phyloP scores from a whole-genome alignment of 2,888 invertebrate genomes.

The Gandaritis pyraliata region DNA sequence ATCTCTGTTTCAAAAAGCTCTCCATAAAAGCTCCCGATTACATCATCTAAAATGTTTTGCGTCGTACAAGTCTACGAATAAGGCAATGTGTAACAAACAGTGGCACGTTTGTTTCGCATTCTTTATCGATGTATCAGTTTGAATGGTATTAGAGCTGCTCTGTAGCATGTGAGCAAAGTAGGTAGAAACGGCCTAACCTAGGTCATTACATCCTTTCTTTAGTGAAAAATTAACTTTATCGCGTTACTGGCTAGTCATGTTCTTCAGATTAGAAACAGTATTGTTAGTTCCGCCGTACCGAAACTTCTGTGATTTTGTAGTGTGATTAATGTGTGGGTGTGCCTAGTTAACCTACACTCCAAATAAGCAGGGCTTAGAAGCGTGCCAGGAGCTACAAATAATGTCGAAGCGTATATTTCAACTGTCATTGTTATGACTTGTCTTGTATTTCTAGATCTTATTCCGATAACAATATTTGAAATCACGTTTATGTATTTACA shows the following conservation, averaged over 20 bases:
- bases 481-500: neutral
- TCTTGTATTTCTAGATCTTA: constrained; percentile 16
- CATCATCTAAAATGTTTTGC: constrained; percentile 41
- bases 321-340: constrained; percentile 39
- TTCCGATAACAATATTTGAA: constrained; percentile 4
- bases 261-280: neutral
- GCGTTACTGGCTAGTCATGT: neutral
- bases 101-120: constrained; percentile 59
- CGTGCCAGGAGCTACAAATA: constrained; percentile 14
- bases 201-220: neutral
- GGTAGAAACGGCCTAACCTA: neutral
- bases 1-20: constrained; percentile 30
- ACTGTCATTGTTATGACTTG: constrained; percentile 14
- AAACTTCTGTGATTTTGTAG: neutral
- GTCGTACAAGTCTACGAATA: constrained; percentile 48
- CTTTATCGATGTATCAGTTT: constrained; percentile 59
- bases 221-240: neutral
- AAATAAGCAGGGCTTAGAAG: constrained; percentile 20
- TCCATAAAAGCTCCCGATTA: constrained; percentile 36
- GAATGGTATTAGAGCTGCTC: constrained; percentile 34
- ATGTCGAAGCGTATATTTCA: constrained; percentile 20
- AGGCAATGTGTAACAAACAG: constrained; percentile 56
- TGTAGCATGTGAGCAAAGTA: constrained; percentile 9
- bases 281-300: neutral
- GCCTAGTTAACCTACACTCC: constrained; percentile 39